These are phyloP conservation scores for Pseudococcus longispinus DNA, from an alignment of 2,888 invertebrate genomes.

Conservation along the genomic window DNA sequence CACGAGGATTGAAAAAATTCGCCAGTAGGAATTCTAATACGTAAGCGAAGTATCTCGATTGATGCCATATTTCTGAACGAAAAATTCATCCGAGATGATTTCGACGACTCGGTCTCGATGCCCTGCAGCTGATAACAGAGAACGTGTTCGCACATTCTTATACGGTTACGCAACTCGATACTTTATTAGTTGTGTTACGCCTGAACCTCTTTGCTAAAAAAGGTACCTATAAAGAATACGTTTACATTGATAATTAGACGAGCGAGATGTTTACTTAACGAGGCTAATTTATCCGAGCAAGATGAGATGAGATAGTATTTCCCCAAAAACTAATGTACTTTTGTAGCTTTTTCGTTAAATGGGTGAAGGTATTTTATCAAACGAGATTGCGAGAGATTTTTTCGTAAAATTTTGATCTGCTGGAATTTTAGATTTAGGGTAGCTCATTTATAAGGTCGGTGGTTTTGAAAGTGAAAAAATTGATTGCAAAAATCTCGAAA, in stretches of 20 bases:
- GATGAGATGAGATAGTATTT: not conserved
- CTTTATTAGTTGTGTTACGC: not conserved
- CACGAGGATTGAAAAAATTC: not conserved
- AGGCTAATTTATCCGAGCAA: not conserved
- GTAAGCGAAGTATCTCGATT: not conserved
- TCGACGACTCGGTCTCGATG: not conserved
- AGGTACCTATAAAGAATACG: not conserved
- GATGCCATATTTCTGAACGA: not conserved
- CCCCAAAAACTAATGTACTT: not conserved
- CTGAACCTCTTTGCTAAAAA: not conserved
- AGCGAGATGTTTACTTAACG: not conserved
- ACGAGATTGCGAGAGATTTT: not conserved
- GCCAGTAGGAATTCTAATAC: not conserved
- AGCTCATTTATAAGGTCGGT: not conserved
- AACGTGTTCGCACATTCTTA: not conserved
- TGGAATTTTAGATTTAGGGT: not conserved
- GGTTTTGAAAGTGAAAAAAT: no score
- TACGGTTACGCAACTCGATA: not conserved
- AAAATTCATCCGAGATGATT: not conserved
- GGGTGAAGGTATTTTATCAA: not conserved
- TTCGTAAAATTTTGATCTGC: no score
- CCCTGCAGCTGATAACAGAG: not conserved
- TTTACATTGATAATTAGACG: not conserved
- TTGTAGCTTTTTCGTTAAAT: not conserved
- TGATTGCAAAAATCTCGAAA: no score